These are phyloP conservation scores for Euura saliciscinereae DNA, from an alignment of 1,140 invertebrate genomes.

Conservation along the genomic window DNA sequence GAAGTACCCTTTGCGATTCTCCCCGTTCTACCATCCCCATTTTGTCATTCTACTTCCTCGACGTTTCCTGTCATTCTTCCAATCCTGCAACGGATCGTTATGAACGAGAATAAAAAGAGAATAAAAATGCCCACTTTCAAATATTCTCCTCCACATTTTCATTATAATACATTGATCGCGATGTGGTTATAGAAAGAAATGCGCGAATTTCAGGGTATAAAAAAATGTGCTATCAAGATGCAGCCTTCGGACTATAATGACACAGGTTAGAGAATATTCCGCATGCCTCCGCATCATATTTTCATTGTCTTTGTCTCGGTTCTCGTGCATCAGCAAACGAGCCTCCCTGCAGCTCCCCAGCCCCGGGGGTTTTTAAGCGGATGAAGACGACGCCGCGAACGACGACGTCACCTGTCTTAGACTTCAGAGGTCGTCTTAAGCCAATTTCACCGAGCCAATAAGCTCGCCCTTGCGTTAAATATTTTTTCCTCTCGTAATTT, in stretches of 20 bases:
- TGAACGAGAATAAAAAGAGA: too few species aligned
- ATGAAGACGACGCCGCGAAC: constrained; percentile 32
- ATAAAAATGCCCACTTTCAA: too few species aligned
- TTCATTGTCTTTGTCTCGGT: constrained; percentile 6
- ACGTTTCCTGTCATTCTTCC: too few species aligned
- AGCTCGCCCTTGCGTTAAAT: constrained; percentile 10
- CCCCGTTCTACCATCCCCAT: neutral
- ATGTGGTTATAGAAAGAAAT: too few species aligned
- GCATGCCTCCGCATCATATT: neutral
- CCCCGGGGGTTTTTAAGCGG: constrained; percentile 29
- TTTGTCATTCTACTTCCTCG: neutral
- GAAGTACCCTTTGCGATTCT: neutral
- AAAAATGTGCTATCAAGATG: too few species aligned
- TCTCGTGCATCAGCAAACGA: neutral
- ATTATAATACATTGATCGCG: too few species aligned
- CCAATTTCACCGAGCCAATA: constrained; percentile 34
- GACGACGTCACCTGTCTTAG: constrained; percentile 10
- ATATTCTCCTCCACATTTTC: too few species aligned
- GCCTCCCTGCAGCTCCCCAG: neutral
- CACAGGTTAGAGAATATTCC: too few species aligned
- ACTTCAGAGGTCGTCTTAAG: constrained; percentile 35
- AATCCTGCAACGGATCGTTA: too few species aligned
- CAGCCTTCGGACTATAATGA: too few species aligned
- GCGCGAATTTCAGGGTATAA: too few species aligned
- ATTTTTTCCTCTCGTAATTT: neutral